Percentiles rank a stretch among this genome's conserved stretches.
These are phyloP conservation scores for Porites australiensis DNA, from an alignment of 64 coral and sea anemone genomes.

Conservation along the genomic window DNA sequence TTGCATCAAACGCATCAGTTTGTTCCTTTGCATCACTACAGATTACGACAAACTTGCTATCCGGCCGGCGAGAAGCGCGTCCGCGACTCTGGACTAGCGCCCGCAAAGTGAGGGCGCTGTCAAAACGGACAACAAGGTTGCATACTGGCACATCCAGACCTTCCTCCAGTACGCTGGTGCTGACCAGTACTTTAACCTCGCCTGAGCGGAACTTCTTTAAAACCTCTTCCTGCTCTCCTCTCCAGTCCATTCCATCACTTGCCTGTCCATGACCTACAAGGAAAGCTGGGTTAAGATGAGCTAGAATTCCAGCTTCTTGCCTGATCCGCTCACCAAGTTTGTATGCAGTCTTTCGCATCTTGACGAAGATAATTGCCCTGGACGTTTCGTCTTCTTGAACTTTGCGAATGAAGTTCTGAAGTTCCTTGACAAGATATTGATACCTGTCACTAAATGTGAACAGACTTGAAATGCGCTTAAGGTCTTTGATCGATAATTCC, in stretches of 20 bases:
- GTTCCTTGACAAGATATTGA: constrained; percentile 51
- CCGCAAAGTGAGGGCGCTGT: constrained; percentile 73
- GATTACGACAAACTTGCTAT: constrained; percentile 88
- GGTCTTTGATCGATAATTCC: constrained; percentile 4
- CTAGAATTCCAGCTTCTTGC: constrained; percentile 38
- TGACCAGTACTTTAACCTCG: constrained; percentile 83
- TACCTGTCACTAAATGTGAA: constrained; percentile 41
- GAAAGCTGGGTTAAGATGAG: constrained; percentile 73
- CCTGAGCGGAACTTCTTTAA: constrained; percentile 89
- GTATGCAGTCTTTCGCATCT: constrained; percentile 87
- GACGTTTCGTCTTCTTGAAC: constrained; percentile 28
- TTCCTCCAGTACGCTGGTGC: constrained; percentile 94
- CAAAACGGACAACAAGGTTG: constrained; percentile 93
- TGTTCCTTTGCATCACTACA: constrained; percentile 65
- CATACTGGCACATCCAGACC: constrained; percentile 96
- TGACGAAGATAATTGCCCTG: constrained; percentile 88
- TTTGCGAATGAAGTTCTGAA: constrained; percentile 37
- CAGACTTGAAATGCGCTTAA: constrained; percentile 24
- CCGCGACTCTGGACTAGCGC: constrained; percentile 87
- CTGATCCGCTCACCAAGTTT: constrained; percentile 85
- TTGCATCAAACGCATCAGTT: constrained; percentile 27
- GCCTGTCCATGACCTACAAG: constrained; percentile 94
- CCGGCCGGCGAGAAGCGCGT: constrained; percentile 74
- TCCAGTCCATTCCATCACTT: constrained; percentile 96
- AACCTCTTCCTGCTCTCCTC: constrained; percentile 88